These are phyloP conservation scores for Mactromeris polynyma DNA, from an alignment of 2,888 invertebrate genomes.

Conservation along the genomic window DNA sequence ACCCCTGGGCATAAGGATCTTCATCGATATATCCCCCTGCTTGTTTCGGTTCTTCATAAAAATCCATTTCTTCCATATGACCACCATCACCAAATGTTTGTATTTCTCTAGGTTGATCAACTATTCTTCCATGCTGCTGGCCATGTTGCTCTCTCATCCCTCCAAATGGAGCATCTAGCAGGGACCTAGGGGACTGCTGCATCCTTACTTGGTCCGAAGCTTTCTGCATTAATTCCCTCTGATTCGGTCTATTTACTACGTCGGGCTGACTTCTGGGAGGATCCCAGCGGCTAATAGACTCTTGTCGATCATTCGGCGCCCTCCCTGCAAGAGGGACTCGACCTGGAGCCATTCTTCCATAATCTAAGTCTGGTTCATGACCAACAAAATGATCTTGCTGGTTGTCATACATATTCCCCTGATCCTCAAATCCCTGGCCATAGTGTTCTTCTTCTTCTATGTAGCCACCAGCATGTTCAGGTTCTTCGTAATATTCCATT, in stretches of 20 bases:
- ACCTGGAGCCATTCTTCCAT: neutral
- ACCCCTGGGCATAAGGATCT: neutral
- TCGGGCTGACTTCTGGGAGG: neutral
- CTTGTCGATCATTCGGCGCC: neutral
- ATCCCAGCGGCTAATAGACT: neutral
- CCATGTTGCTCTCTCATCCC: neutral
- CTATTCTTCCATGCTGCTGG: neutral
- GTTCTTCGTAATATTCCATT: neutral
- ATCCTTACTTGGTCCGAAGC: neutral
- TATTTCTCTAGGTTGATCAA: neutral
- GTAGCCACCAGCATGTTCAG: neutral
- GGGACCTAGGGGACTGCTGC: slow-evolving; percentile 9
- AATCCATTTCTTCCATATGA: neutral
- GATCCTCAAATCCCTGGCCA: slow-evolving; percentile 1
- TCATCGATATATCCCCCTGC: neutral
- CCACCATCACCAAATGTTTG: neutral
- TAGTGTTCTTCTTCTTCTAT: neutral
- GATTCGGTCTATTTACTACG: neutral
- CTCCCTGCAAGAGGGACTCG: neutral
- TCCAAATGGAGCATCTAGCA: neutral
- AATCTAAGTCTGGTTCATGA: neutral
- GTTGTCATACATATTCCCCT: slow-evolving; percentile 5
- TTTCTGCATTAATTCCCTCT: slow-evolving; percentile 5
- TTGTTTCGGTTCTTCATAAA: neutral
- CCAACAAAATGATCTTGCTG: neutral